A percentile compares a stretch with the other conserved stretches of the same genome.
Evolutionary conservation across 2,888 invertebrate genomes (phyloP).

Genomic region (Troides oblongomaculatus): DNA sequence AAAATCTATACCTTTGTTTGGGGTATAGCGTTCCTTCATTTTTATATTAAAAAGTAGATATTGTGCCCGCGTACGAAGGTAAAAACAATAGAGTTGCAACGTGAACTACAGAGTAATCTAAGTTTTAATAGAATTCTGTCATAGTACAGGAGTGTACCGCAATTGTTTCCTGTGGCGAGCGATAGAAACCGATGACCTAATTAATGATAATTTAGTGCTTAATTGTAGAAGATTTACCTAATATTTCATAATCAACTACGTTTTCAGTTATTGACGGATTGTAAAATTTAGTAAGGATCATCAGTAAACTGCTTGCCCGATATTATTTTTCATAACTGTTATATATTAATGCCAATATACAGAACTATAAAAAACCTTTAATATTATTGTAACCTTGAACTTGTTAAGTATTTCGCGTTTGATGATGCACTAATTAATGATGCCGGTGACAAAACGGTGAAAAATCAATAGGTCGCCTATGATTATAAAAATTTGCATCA

Average conservation of each 20-base stretch:
- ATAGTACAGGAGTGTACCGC: neutral
- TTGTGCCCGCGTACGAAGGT: too few species aligned
- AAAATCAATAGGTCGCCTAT: neutral
- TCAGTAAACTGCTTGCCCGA: neutral
- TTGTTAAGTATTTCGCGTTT: conserved; percentile 5
- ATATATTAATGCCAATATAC: too few species aligned
- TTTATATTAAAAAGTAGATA: too few species aligned
- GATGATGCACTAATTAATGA: conserved; percentile 13
- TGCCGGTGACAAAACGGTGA: neutral
- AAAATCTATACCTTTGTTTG: too few species aligned
- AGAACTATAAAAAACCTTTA: neutral
- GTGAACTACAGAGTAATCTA: neutral
- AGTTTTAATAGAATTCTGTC: neutral
- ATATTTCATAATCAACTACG: neutral
- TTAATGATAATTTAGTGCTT: neutral
- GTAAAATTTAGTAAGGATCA: neutral
- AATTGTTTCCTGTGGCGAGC: neutral
- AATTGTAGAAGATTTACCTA: neutral
- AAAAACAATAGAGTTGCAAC: neutral
- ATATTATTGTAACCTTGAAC: neutral
- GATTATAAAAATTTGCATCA: too few species aligned
- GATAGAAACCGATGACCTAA: conserved; percentile 3
- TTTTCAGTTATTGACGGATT: neutral
- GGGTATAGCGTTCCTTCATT: too few species aligned
- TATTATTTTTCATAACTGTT: too few species aligned